Conservation (phyloP, 2,888 invertebrate species). For the Tricholauxania praeusta region DNA sequence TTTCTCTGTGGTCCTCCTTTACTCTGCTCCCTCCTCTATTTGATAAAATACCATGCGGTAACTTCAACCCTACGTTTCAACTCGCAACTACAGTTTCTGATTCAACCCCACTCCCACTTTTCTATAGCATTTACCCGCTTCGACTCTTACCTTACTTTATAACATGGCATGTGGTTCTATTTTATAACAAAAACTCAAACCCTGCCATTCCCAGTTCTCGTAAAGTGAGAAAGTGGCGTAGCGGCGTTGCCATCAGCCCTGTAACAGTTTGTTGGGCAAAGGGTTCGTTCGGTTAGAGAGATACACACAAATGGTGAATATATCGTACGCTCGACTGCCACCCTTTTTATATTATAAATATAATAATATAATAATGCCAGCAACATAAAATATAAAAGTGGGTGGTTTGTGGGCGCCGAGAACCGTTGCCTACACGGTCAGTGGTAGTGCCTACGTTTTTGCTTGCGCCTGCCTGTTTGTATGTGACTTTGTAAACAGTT, state of each 20-base stretch:
- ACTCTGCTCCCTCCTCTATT: too few relatives aligned
- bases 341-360: slow-evolving; percentile 62
- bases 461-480: slow-evolving; percentile 18
- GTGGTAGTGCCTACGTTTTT: slow-evolving; percentile 40
- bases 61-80: too few relatives aligned
- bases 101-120: background rate
- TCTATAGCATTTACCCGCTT: background rate
- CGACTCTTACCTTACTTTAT: slow-evolving; percentile 7
- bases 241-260: slow-evolving; percentile 1
- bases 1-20: too few relatives aligned
- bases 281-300: background rate
- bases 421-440: slow-evolving; percentile 35
- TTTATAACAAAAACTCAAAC: slow-evolving; percentile 39
- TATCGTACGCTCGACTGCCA: slow-evolving; percentile 44
- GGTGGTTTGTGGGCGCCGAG: slow-evolving; percentile 43
- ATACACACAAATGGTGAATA: background rate
- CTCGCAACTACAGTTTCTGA: too few relatives aligned
- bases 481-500: slow-evolving; percentile 35
- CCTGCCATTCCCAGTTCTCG: background rate
- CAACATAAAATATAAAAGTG: slow-evolving; percentile 45
- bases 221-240: too few relatives aligned
- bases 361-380: slow-evolving; percentile 63
- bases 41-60: too few relatives aligned
- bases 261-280: too few relatives aligned
- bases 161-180: slow-evolving; percentile 34